Evolutionary conservation across 2,113 vertebrate genomes (phyloP).

Genomic region (Ophiodon elongatus): DNA sequence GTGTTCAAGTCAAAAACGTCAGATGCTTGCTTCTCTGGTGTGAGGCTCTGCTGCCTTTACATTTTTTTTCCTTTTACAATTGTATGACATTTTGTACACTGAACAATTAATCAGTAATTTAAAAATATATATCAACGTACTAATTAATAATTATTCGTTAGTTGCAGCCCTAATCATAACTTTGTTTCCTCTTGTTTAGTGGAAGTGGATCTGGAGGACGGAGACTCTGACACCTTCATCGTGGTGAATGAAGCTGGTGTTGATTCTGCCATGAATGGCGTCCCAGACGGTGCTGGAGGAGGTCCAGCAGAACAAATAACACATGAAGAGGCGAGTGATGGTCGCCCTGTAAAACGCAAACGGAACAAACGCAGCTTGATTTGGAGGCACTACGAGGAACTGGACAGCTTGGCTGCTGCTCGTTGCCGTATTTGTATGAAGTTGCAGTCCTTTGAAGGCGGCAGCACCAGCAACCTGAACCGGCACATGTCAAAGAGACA

Average conservation of each 20-base stretch:
- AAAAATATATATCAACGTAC: not conserved
- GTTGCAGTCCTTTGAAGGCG: conserved; percentile 65
- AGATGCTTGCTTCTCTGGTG: not conserved
- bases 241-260: conserved; percentile 43
- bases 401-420: conserved; percentile 64
- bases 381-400: conserved; percentile 75
- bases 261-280: conserved; percentile 34
- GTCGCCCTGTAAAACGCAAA: not conserved
- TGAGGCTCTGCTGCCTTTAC: not conserved
- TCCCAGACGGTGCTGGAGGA: conserved; percentile 39
- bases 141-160: not conserved
- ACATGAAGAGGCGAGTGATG: not conserved
- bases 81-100: not conserved
- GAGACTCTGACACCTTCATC: conserved; percentile 31
- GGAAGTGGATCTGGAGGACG: conserved; percentile 59
- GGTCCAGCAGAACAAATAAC: conserved; percentile 25
- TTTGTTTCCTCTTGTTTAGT: conserved; percentile 44
- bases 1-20: not conserved
- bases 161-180: not conserved
- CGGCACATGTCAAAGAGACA: conserved; percentile 81
- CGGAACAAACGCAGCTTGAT: conserved; percentile 68
- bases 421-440: conserved; percentile 79
- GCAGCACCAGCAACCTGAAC: conserved; percentile 78
- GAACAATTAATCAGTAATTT: not conserved
- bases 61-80: not conserved